phyloP scores from a whole-genome alignment of 2,797 vertebrate species.

The Gadopsis marmoratus region DNA sequence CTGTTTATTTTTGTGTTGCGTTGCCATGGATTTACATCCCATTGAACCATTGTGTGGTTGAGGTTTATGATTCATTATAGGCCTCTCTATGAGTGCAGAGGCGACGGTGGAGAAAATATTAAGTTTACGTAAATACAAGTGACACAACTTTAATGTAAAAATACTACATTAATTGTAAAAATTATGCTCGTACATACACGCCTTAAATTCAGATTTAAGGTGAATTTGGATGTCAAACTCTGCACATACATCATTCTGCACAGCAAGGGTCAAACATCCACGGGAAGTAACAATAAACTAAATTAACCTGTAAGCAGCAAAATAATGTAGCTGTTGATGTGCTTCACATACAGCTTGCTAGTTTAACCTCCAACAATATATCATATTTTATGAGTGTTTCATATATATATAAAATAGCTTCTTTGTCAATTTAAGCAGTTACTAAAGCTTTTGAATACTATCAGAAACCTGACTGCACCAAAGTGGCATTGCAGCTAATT shows the following conservation, averaged over 20 bases:
- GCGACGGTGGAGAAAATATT: not conserved
- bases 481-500: not conserved
- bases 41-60: not conserved
- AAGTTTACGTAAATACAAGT: not conserved
- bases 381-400: not conserved
- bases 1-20: slow-evolving; percentile 9
- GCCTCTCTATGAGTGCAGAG: not conserved
- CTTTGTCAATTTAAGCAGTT: not conserved
- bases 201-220: not conserved
- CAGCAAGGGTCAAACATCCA: too few relatives aligned
- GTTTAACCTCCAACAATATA: not conserved
- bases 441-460: not conserved
- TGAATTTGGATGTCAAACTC: not conserved
- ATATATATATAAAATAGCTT: not conserved
- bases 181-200: fast-evolving
- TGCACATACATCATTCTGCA: too few relatives aligned
- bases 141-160: not conserved
- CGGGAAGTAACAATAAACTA: too few relatives aligned
- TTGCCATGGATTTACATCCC: slow-evolving; percentile 23
- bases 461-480: not conserved
- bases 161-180: not conserved
- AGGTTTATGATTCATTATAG: slow-evolving; percentile 1
- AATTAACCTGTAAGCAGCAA: too few relatives aligned
- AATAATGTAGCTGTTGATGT: too few relatives aligned
- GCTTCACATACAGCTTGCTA: not conserved